phyloP scores from a whole-genome alignment of 2,888 invertebrate species.

The Boloria selene region DNA sequence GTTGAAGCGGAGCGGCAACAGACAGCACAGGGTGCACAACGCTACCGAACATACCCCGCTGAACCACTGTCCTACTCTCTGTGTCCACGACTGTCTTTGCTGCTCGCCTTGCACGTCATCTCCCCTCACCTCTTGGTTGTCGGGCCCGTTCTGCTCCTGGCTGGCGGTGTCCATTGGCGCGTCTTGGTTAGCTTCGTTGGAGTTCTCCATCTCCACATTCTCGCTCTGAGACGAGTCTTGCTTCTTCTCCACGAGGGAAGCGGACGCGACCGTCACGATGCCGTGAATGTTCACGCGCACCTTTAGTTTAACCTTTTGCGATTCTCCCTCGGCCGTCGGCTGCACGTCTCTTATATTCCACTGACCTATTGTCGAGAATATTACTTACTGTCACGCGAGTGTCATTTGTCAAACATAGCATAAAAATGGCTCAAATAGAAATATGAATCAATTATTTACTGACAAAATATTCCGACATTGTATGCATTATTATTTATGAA shows the following conservation, averaged over 20 bases:
- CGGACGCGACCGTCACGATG: slow-evolving; percentile 93
- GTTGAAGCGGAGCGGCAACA: slow-evolving; percentile 56
- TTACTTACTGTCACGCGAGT: slow-evolving; percentile 5
- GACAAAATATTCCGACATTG: too few species aligned
- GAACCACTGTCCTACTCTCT: slow-evolving; percentile 87
- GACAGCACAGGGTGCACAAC: slow-evolving; percentile 62
- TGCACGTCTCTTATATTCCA: slow-evolving; percentile 92
- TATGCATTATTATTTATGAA: too few species aligned
- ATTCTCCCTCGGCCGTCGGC: slow-evolving; percentile 93
- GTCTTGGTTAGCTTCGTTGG: slow-evolving; percentile 66
- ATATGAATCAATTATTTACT: too few species aligned
- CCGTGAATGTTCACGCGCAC: slow-evolving; percentile 97
- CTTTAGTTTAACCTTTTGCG: slow-evolving; percentile 98
- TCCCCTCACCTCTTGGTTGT: slow-evolving; percentile 79
- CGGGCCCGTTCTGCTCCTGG: slow-evolving; percentile 73
- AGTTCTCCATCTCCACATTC: slow-evolving; percentile 72
- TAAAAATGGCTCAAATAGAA: too few species aligned
- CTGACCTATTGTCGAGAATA: slow-evolving; percentile 73
- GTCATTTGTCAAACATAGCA: not conserved
- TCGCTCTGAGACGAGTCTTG: slow-evolving; percentile 74
- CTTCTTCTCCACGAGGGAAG: slow-evolving; percentile 91
- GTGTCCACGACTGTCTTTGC: slow-evolving; percentile 85
- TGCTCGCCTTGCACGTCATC: slow-evolving; percentile 71
- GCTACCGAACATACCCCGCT: slow-evolving; percentile 85
- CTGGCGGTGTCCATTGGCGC: slow-evolving; percentile 79